Percentiles rank a stretch among this genome's conserved stretches.
Evolutionary conservation across 1,140 invertebrate genomes (phyloP).

Genomic region (Drosophila santomea): DNA sequence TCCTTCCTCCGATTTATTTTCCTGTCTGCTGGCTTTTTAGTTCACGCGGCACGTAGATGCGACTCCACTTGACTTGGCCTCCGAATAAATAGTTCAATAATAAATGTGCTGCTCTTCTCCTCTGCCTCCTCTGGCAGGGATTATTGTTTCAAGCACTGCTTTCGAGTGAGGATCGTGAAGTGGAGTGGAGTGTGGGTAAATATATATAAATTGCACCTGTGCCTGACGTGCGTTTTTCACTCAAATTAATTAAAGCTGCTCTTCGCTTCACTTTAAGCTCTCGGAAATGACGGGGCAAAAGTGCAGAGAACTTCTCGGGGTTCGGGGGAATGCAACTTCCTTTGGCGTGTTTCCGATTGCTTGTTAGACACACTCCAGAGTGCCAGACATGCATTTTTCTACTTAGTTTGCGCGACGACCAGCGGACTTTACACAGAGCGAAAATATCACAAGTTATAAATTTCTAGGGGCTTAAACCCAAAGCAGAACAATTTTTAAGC

Average conservation of each 20-base stretch:
- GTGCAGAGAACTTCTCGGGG: not conserved
- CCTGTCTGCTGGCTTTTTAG: constrained; percentile 19
- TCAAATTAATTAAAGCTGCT: constrained; percentile 72
- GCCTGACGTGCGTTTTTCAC: constrained; percentile 49
- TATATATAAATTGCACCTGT: constrained; percentile 79
- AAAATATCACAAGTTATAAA: not conserved
- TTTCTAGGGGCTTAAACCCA: too few species aligned
- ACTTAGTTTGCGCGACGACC: constrained; percentile 50
- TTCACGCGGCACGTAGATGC: constrained; percentile 61
- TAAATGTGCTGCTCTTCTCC: constrained; percentile 63
- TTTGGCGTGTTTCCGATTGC: constrained; percentile 72
- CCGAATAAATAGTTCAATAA: constrained; percentile 74
- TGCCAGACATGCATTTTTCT: constrained; percentile 78
- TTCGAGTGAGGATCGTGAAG: not conserved
- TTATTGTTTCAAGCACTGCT: constrained; percentile 73
- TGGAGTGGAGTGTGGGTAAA: not conserved
- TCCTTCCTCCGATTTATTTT: constrained; percentile 15
- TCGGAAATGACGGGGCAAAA: constrained; percentile 47
- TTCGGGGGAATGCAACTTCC: constrained; percentile 15
- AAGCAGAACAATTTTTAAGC: too few species aligned
- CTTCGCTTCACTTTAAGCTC: constrained; percentile 37
- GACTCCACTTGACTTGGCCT: constrained; percentile 60
- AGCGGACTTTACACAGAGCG: constrained; percentile 1
- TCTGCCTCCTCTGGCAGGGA: constrained; percentile 68
- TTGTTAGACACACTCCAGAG: constrained; percentile 55